Percentiles rank a stretch among this genome's conserved stretches.
phyloP scores from a whole-genome alignment of 1,140 invertebrate genomes.

The Palaemon carinicauda region DNA sequence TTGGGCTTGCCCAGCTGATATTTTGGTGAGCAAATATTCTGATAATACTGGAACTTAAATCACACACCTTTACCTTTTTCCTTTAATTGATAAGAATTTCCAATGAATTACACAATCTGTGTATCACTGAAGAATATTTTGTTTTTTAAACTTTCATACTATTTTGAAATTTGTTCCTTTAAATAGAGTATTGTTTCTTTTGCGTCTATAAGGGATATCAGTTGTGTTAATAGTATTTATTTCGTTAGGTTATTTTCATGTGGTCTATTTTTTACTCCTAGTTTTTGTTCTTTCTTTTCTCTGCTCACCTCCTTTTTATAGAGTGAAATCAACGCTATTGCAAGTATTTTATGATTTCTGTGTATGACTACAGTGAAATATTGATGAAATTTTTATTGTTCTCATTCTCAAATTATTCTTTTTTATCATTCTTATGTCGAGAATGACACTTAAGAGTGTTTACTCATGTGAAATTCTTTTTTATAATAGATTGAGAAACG shows the following conservation, averaged over 20 bases:
- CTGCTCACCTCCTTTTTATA: background rate
- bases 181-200: too few species aligned
- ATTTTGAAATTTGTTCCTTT: too few species aligned
- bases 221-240: background rate
- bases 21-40: too few species aligned
- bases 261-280: background rate
- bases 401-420: too few species aligned
- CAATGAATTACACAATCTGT: too few species aligned
- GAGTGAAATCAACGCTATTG: background rate
- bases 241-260: background rate
- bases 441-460: background rate
- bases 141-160: too few species aligned
- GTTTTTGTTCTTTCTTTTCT: background rate
- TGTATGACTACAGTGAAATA: background rate
- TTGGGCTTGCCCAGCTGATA: too few species aligned
- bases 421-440: background rate
- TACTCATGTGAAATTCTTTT: background rate
- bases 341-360: background rate
- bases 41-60: too few species aligned
- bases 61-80: too few species aligned
- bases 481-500: slow-evolving; percentile 56
- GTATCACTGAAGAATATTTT: too few species aligned
- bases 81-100: too few species aligned
- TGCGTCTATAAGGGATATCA: too few species aligned
- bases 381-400: background rate